Percentiles rank a stretch among this genome's conserved stretches.
Conservation (phyloP, 2,113 vertebrate genomes). For the Camelus dromedarius region DNA sequence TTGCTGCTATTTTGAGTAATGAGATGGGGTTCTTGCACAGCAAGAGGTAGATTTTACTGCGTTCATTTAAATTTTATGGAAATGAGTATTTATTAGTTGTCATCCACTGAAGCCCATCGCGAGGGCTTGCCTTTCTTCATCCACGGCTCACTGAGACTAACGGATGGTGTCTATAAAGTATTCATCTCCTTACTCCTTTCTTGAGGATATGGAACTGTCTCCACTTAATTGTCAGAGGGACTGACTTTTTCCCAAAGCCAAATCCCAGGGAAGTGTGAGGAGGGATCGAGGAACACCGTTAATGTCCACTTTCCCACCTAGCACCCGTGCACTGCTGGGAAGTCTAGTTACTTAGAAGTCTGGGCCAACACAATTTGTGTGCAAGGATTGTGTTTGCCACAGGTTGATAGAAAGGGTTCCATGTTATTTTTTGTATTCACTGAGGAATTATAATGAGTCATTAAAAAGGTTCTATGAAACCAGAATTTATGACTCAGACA, state of each 20-base stretch:
- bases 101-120: background rate
- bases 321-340: background rate
- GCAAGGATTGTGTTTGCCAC: background rate
- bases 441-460: constrained; percentile 6
- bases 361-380: background rate
- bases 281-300: accelerated
- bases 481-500: background rate
- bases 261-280: background rate
- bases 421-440: background rate
- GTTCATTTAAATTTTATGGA: constrained; percentile 88
- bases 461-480: background rate
- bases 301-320: background rate
- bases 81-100: constrained; percentile 75
- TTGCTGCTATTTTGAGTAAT: constrained; percentile 88
- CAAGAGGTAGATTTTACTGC: constrained; percentile 89
- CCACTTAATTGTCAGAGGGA: background rate
- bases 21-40: constrained; percentile 87
- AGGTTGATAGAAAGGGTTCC: background rate
- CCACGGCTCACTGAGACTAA: background rate
- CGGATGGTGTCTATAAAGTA: background rate
- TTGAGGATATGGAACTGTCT: background rate
- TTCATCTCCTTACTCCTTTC: background rate
- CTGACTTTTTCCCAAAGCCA: background rate
- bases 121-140: background rate
- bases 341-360: background rate